Base-by-base conservation (phyloP, 1,140 invertebrate species). In the Paramacrobiotus metropolitanus region DNA sequence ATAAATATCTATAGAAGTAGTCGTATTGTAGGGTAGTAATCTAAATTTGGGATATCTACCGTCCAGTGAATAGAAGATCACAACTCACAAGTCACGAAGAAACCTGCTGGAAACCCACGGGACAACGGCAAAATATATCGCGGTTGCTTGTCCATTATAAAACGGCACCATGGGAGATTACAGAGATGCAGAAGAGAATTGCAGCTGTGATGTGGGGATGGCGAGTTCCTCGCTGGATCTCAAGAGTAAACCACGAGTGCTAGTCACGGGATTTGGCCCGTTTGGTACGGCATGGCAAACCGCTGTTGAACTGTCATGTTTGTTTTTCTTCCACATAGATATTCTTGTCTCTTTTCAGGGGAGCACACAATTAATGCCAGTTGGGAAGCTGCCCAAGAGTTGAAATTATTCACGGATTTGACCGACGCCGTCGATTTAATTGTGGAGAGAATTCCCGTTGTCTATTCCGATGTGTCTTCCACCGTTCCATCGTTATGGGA, bases 401-500 rank as follows among this genome's bases (percentile, higher is more conserved):
- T 55, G 48, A 55, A 15, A 4, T 9, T 24, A 4, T 20, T 55
- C 15, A 28, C 15, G 31, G 40, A 62, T 30, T 63, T 44, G 3
- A 30, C 24, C 31, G 28, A 29, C 34, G 15, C 34, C 29, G 70
- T 80, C 21, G 74, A 79, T 63, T 66, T 85, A 29, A 71, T 82
- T 24, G 71, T 72, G 29, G 63, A 78, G 62, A 76, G 83, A 71
- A 75, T 84, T 64, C 80, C 81, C 2, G 83, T 85, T 28, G 76
- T 73, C 2, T 85, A 85, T 68, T 69, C 79, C 24, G 71, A 77
- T 64, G 80, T 83, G 2, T 73, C 78, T 63, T 66, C 74, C 31
- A 72, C 74, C 63, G 71, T 85, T 21, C 79, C 80, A 15, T 68
- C 75, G n/a, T 66, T 84, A 21, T 84, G 82, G 82, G 44, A 75